Conservation (phyloP, 2,797 vertebrate genomes). For the Lutjanus argentimaculatus region DNA sequence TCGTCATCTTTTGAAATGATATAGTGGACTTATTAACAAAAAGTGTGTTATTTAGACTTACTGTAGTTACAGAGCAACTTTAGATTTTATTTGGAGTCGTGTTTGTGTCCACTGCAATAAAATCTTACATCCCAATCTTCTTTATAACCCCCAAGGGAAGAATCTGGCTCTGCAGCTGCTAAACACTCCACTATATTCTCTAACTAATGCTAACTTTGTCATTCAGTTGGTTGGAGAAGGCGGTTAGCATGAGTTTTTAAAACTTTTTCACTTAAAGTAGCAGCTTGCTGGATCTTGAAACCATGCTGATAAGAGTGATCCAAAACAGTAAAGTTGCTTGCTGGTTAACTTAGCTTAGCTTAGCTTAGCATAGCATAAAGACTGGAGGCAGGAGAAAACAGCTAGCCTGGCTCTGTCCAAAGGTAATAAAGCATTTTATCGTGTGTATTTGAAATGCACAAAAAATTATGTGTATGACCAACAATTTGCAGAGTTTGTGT, state of each 20-base stretch:
- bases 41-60: background rate
- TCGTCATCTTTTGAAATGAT: background rate
- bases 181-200: background rate
- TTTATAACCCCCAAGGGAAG: background rate
- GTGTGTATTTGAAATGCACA: background rate
- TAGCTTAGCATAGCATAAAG: background rate
- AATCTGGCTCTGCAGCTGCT: background rate
- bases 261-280: background rate
- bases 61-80: background rate
- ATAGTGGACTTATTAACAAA: background rate
- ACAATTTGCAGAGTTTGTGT: no score
- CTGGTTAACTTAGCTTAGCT: background rate
- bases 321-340: background rate
- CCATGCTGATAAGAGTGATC: background rate
- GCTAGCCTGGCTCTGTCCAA: background rate
- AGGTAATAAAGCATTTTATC: background rate
- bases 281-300: background rate
- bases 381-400: background rate
- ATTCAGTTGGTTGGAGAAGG: background rate
- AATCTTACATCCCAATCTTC: no score
- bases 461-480: background rate
- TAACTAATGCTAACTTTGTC: background rate
- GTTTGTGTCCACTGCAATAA: background rate
- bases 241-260: background rate
- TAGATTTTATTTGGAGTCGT: background rate